Base-by-base conservation (phyloP, 2,113 vertebrate genomes). In the Ellobius talpinus region DNA sequence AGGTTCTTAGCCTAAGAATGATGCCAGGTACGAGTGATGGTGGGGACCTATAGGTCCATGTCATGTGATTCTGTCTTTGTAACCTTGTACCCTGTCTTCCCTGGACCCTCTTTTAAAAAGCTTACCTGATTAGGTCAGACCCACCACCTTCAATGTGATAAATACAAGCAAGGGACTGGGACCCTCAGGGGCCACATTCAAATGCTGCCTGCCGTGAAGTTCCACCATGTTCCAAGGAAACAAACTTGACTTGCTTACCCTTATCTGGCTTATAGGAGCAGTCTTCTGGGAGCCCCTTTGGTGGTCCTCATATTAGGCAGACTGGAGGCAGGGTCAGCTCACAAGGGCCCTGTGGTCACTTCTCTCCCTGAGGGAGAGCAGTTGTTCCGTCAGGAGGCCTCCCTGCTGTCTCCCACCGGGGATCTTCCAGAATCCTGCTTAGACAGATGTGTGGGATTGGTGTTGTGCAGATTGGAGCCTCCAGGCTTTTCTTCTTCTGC, bases 391-490 rank as follows among this genome's bases (percentile, higher is more conserved):
- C 7, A 3, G 7, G 2, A 29, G 70, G 9, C 11, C 31, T 45
- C 3, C 4, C 2, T 39, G 23, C 33, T 8, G 31, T 24, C 86
- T 11, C 9, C 33, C 7, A 10, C 39, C 24, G 5, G 78, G 39
- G 29, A 13, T 11, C 33, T 61, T 39, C n/a, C 55, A 84, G n/a
- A 3, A 33, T 39, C 45, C 42, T 42, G 9, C 55, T 16, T 2
- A 13, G 31, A 86, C 1, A 12, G 77, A 24, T 4, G 33, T 3
- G 26, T 13, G 1, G 47, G 9, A 5, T 42, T 19, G 7, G 16
- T 23, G 7, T 55, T 55, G 29, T 12, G 5, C 2, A 2, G 70
- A 33, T 5, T 0, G 23, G 55, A 29, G 11, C 10, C 12, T 24
- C 50, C 16, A 7, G 7, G 5, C 3, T 39, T 31, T 12, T 13